Evolutionary conservation across 2,888 invertebrate species (phyloP).

Genomic region (Cerastis leucographa): DNA sequence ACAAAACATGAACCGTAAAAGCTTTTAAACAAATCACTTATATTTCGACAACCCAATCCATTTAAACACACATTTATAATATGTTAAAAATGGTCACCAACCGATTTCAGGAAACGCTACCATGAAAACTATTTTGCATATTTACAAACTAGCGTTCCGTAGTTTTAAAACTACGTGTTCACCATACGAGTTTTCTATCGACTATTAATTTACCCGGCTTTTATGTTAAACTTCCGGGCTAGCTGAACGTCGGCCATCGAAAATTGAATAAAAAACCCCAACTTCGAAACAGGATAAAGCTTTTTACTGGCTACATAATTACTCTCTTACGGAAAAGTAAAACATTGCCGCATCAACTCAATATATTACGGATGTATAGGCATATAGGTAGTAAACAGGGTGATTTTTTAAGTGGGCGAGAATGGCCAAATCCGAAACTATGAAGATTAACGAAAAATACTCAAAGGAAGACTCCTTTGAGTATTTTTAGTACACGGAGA

Average conservation of each 20-base stretch:
- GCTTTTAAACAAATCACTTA: background rate
- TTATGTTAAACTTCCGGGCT: slow-evolving; percentile 33
- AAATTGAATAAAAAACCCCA: slow-evolving; percentile 55
- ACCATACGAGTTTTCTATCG: slow-evolving; percentile 37
- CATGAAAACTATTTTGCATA: slow-evolving; percentile 33
- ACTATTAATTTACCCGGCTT: slow-evolving; percentile 54
- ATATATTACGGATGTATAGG: slow-evolving; percentile 35
- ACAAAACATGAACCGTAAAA: background rate
- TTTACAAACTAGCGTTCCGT: slow-evolving; percentile 30
- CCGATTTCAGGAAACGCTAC: slow-evolving; percentile 11
- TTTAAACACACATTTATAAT: background rate
- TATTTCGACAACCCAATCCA: background rate
- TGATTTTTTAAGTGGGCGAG: too few relatives aligned
- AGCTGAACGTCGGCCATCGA: slow-evolving; percentile 31
- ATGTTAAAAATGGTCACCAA: background rate
- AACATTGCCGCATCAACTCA: slow-evolving; percentile 27
- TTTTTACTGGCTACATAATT: slow-evolving; percentile 56
- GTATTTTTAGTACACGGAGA: too few relatives aligned
- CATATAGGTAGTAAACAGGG: background rate
- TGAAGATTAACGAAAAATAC: too few relatives aligned
- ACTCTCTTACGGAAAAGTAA: slow-evolving; percentile 42
- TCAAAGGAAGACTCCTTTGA: too few relatives aligned
- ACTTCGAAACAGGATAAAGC: slow-evolving; percentile 37
- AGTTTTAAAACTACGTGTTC: slow-evolving; percentile 49
- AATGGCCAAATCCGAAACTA: too few relatives aligned